Conservation (phyloP, 2,797 vertebrate species). For the Ataeniobius toweri region DNA sequence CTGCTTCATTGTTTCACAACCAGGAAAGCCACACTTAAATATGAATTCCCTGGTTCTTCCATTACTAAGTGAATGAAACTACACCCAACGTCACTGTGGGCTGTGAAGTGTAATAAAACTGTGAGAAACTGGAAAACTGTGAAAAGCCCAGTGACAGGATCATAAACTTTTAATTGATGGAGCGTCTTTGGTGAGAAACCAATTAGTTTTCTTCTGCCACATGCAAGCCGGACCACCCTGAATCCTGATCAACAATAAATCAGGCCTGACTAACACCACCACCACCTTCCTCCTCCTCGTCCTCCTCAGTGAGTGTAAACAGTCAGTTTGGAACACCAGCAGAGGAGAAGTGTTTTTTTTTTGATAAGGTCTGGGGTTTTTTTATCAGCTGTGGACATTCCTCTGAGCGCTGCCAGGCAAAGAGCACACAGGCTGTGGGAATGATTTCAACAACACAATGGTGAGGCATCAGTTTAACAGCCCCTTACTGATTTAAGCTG, state of each 20-base stretch:
- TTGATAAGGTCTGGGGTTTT: slow-evolving; percentile 25
- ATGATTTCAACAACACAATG: slow-evolving; percentile 42
- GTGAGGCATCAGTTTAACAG: slow-evolving; percentile 30
- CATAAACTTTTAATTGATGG: neutral
- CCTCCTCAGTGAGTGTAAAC: slow-evolving; percentile 28
- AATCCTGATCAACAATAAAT: slow-evolving; percentile 21
- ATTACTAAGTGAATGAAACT: neutral
- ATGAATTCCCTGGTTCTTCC: neutral
- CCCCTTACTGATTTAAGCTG: slow-evolving; percentile 31
- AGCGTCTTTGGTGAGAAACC: neutral
- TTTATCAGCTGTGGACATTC: slow-evolving; percentile 58
- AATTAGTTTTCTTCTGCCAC: neutral
- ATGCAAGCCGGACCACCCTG: slow-evolving; percentile 2
- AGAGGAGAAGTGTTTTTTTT: slow-evolving; percentile 22
- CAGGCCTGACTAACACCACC: neutral
- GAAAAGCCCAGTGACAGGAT: too few relatives aligned
- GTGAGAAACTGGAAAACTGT: neutral
- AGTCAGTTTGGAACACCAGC: slow-evolving; percentile 10
- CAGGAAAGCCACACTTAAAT: neutral
- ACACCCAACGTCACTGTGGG: neutral
- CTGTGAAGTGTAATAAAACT: neutral
- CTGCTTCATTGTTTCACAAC: neutral
- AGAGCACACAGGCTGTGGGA: slow-evolving; percentile 26
- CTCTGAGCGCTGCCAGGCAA: slow-evolving; percentile 40
- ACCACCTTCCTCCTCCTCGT: neutral